Evolutionary conservation across 2,888 invertebrate species (phyloP).

Genomic region (Melinopterus prodromus): DNA sequence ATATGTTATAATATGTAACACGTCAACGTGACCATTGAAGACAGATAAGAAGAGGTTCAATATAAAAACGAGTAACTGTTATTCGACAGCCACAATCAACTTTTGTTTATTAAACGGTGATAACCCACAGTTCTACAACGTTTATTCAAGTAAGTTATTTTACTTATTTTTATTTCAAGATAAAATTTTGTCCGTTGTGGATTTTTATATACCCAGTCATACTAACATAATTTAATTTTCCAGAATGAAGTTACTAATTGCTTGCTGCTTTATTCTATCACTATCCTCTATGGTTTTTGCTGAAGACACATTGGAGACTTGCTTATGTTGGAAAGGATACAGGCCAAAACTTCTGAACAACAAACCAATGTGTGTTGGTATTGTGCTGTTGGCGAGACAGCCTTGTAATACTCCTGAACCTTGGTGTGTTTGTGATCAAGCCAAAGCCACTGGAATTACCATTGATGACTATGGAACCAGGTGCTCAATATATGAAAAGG

Average conservation of each 20-base stretch:
- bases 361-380: slow-evolving; percentile 35
- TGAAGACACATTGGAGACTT: slow-evolving; percentile 37
- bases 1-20: too few relatives aligned
- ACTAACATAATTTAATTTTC: neutral
- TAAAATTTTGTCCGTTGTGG: too few relatives aligned
- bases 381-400: neutral
- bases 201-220: neutral
- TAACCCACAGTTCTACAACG: too few relatives aligned
- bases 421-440: slow-evolving; percentile 48
- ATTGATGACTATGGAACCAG: neutral
- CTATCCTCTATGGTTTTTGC: slow-evolving; percentile 6
- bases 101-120: too few relatives aligned
- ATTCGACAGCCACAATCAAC: too few relatives aligned
- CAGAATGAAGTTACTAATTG: slow-evolving; percentile 31
- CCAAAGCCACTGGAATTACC: slow-evolving; percentile 45
- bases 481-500: slow-evolving; percentile 9
- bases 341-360: slow-evolving; percentile 44
- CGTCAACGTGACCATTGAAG: too few relatives aligned
- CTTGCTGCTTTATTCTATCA: slow-evolving; percentile 6
- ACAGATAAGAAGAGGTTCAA: too few relatives aligned
- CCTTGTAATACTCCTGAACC: slow-evolving; percentile 53
- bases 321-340: slow-evolving; percentile 53
- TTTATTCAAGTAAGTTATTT: too few relatives aligned
- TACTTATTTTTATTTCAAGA: too few relatives aligned
- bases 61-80: too few relatives aligned